Evolutionary conservation across 2,888 invertebrate species (phyloP).

Genomic region (Embidobia sp.): DNA sequence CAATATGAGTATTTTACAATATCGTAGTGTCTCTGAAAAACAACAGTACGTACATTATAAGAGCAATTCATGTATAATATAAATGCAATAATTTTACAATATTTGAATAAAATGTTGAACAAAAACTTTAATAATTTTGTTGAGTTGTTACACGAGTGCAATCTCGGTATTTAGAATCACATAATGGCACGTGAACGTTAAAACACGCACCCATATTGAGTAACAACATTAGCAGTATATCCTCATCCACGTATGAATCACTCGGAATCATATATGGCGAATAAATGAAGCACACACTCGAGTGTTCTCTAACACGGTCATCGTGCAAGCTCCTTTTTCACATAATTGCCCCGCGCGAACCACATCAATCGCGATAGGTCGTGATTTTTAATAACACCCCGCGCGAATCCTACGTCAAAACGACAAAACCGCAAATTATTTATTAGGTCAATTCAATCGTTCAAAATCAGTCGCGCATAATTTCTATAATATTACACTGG

Average conservation of each 20-base stretch:
- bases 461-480: constrained; percentile 1
- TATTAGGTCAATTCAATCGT: constrained; percentile 1
- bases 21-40: too few relatives aligned
- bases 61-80: too few relatives aligned
- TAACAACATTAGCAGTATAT: constrained; percentile 15
- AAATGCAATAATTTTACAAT: too few relatives aligned
- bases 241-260: constrained; percentile 21
- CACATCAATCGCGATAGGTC: neutral
- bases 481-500: neutral
- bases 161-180: neutral
- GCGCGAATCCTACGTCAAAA: neutral
- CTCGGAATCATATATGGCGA: constrained; percentile 5
- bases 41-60: too few relatives aligned
- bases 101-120: too few relatives aligned
- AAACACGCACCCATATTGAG: constrained; percentile 5
- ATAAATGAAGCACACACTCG: constrained; percentile 10
- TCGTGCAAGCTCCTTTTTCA: constrained; percentile 9
- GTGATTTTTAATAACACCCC: neutral
- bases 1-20: too few relatives aligned
- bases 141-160: too few relatives aligned
- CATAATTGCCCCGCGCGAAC: constrained; percentile 1
- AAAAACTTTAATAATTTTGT: neutral
- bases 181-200: constrained; percentile 4
- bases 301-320: constrained; percentile 1
- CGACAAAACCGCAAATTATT: constrained; percentile 9